A percentile compares a stretch with the other conserved stretches of the same genome.
phyloP scores from a whole-genome alignment of 2,113 vertebrate species.

The Paramormyrops kingsleyae region DNA sequence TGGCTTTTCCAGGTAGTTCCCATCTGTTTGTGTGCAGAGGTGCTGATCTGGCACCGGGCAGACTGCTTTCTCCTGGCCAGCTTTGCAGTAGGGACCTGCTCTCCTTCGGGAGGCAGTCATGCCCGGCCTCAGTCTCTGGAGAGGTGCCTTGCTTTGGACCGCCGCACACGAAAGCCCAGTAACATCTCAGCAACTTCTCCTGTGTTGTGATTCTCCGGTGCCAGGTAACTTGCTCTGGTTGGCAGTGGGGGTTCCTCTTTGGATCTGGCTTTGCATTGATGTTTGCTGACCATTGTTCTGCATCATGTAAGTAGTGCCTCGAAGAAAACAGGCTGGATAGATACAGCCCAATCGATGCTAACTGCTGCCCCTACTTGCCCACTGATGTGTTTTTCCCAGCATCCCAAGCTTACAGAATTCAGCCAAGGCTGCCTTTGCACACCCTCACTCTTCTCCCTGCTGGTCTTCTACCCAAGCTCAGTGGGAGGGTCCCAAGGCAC shows the following conservation, averaged over 20 bases:
- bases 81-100: neutral
- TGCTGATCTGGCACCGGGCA: constrained; percentile 17
- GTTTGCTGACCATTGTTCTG: neutral
- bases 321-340: neutral
- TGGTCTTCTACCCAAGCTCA: constrained; percentile 5
- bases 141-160: neutral
- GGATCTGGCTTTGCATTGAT: neutral
- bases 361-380: neutral
- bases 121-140: neutral
- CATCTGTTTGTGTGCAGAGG: constrained; percentile 12
- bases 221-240: neutral
- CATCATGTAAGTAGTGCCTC: neutral
- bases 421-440: neutral
- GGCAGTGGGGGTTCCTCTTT: neutral
- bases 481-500: neutral
- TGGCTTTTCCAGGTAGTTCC: constrained; percentile 32
- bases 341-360: neutral
- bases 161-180: neutral
- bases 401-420: neutral
- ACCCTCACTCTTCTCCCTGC: neutral
- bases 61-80: neutral
- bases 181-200: neutral
- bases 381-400: neutral
- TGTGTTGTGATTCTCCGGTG: neutral
- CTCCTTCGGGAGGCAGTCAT: neutral